A percentile compares a stretch with the other conserved stretches of the same genome.
Evolutionary conservation across 2,797 vertebrate species (phyloP).

Genomic region (Tragelaphus oryx): DNA sequence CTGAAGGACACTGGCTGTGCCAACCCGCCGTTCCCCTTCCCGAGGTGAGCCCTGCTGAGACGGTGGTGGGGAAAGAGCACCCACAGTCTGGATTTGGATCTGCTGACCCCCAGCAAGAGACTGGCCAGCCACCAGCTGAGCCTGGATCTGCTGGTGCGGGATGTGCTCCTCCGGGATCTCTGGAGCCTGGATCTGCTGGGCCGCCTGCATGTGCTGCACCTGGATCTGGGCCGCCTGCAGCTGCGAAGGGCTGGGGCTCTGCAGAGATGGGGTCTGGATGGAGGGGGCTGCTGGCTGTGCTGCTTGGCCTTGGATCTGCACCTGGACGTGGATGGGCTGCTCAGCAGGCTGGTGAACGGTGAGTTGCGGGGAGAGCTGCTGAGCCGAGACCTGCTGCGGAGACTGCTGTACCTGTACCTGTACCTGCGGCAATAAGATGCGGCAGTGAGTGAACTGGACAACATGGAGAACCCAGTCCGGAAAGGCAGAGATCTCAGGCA

Average conservation of each 20-base stretch:
- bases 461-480: background rate
- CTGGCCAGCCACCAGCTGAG: slow-evolving; percentile 91
- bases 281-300: slow-evolving; percentile 91
- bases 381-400: slow-evolving; percentile 87
- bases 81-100: slow-evolving; percentile 96
- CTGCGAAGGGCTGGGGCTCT: slow-evolving; percentile 90
- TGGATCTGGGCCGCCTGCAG: slow-evolving; percentile 93
- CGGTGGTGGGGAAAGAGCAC: slow-evolving; percentile 90
- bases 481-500: background rate
- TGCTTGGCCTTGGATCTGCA: slow-evolving; percentile 94
- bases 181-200: slow-evolving; percentile 85
- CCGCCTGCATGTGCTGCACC: slow-evolving; percentile 90
- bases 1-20: slow-evolving; percentile 91
- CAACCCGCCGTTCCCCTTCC: slow-evolving; percentile 91
- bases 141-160: slow-evolving; percentile 96
- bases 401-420: slow-evolving; percentile 95
- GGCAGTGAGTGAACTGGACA: slow-evolving; percentile 54
- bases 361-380: slow-evolving; percentile 94
- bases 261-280: slow-evolving; percentile 91
- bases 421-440: slow-evolving; percentile 82
- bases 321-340: slow-evolving; percentile 92
- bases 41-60: slow-evolving; percentile 91
- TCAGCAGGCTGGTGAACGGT: slow-evolving; percentile 91
- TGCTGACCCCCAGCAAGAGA: slow-evolving; percentile 92
- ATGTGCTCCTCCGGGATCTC: slow-evolving; percentile 95